Evolutionary conservation across 2,888 invertebrate species (phyloP).

Genomic region (Pinctada fucata): DNA sequence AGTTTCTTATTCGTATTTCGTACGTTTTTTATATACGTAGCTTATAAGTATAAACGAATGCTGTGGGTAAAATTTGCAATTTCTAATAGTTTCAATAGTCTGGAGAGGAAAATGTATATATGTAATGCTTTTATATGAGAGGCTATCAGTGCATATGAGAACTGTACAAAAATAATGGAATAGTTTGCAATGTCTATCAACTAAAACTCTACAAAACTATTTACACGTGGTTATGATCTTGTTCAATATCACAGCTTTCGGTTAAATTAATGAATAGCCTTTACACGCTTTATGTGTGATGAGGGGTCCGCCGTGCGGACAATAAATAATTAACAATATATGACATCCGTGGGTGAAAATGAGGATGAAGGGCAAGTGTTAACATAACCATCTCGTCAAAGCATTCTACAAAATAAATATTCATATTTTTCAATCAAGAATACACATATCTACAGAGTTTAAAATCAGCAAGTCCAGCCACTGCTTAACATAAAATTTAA

Average conservation of each 20-base stretch:
- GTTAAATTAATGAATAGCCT: conserved; percentile 29
- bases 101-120: neutral
- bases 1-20: neutral
- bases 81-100: no score
- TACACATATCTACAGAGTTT: no score
- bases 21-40: no score
- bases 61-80: no score
- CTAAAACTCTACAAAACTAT: conserved; percentile 15
- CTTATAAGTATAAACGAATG: no score
- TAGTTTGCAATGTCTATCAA: neutral
- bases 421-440: no score
- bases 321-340: conserved; percentile 18
- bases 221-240: conserved; percentile 27
- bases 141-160: neutral
- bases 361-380: neutral
- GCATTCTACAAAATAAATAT: no score
- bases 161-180: neutral
- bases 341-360: neutral
- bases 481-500: no score
- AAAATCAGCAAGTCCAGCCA: no score
- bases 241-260: conserved; percentile 30
- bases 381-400: no score
- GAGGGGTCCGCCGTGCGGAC: neutral
- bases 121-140: neutral
- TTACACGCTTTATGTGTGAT: neutral